These are phyloP conservation scores for Odontomyia ornata DNA, from an alignment of 2,888 invertebrate genomes.

Conservation along the genomic window DNA sequence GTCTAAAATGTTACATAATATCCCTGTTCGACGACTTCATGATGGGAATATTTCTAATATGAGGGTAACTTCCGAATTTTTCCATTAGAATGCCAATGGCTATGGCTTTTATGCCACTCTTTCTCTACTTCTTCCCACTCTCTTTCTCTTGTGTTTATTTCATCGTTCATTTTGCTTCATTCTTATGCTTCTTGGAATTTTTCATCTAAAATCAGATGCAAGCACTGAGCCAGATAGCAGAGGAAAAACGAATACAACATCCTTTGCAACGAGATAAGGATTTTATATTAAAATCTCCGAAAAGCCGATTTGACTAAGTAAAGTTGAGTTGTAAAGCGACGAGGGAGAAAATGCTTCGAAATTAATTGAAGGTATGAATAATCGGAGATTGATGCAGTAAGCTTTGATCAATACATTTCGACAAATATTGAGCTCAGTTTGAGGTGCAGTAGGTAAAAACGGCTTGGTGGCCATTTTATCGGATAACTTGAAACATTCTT, in stretches of 20 bases:
- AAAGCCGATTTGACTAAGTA: constrained; percentile 44
- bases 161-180: neutral
- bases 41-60: constrained; percentile 29
- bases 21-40: constrained; percentile 33
- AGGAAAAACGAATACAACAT: neutral
- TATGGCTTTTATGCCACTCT: neutral
- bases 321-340: constrained; percentile 18
- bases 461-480: too few species aligned
- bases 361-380: constrained; percentile 29
- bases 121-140: neutral
- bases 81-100: constrained; percentile 19
- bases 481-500: too few species aligned
- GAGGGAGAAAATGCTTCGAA: constrained; percentile 26
- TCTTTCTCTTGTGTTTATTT: too few species aligned
- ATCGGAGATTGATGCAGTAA: too few species aligned
- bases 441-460: too few species aligned
- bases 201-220: neutral
- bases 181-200: neutral
- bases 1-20: constrained; percentile 12
- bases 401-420: too few species aligned
- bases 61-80: constrained; percentile 20
- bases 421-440: too few species aligned
- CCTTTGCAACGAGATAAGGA: constrained; percentile 23
- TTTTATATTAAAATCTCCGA: constrained; percentile 2
- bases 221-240: neutral